Percentiles rank a stretch among this genome's conserved stretches.
Evolutionary conservation across 2,888 invertebrate species (phyloP).

Genomic region (Drosophila paranaensis): DNA sequence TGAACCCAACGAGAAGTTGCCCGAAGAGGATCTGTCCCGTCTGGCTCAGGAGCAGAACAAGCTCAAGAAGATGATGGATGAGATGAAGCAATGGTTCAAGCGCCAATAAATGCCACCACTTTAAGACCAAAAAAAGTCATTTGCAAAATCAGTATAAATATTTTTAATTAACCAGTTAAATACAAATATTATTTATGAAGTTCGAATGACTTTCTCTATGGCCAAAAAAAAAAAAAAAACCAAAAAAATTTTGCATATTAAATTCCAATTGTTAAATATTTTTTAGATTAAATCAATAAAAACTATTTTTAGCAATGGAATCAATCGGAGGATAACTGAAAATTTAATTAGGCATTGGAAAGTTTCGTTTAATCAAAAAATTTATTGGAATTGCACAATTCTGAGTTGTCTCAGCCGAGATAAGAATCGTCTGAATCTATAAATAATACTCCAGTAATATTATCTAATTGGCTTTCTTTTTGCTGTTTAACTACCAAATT

Average conservation of each 20-base stretch:
- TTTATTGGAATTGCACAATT: background rate
- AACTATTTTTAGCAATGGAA: conserved; percentile 1
- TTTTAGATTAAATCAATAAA: conserved; percentile 19
- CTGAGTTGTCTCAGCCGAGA: background rate
- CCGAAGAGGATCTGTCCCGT: conserved; percentile 50
- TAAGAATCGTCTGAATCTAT: background rate
- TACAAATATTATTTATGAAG: conserved; percentile 26
- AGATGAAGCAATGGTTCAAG: conserved; percentile 39
- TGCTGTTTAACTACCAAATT: background rate
- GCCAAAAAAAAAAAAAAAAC: background rate
- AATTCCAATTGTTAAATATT: conserved; percentile 19
- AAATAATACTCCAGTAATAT: background rate
- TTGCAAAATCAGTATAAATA: conserved; percentile 5
- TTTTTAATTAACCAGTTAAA: conserved; percentile 11
- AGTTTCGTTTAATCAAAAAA: background rate
- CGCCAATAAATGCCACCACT: conserved; percentile 25
- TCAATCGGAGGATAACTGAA: background rate
- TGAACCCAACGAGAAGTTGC: conserved; percentile 15
- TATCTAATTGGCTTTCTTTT: background rate
- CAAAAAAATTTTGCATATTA: background rate
- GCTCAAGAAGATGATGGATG: conserved; percentile 19
- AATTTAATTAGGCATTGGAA: background rate
- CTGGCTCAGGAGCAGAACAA: conserved; percentile 10
- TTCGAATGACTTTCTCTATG: conserved; percentile 16
- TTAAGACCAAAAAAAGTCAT: conserved; percentile 10